Evolutionary conservation across 2,113 vertebrate genomes (phyloP), one percentile per base, ranked within the genome.

Genomic region (Cavia aperea): DNA sequence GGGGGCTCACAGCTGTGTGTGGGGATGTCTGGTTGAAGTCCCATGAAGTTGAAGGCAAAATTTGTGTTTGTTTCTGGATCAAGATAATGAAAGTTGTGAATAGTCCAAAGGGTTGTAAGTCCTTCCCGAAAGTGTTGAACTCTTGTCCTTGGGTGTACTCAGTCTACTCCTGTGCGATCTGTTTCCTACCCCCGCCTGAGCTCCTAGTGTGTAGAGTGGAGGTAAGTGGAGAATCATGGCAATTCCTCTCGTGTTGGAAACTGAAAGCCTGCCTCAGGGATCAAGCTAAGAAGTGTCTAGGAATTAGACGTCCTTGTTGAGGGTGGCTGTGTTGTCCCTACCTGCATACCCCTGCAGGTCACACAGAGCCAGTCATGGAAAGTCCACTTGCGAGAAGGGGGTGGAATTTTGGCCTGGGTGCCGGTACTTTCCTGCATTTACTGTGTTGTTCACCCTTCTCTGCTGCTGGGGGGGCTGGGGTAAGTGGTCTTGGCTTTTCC

Each of bases 341-440:
- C 19, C 78, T 49, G 43, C 23, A 26, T 36, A 43, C 65, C 84
- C 94, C 31, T 90, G 85, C n/a, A 70, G 68, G 93, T 90, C 92
- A 77, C 29, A 1, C 56, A 56, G 81, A 75, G 31, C 8, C 56
- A 26, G 56, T 58, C 3, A 1, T 29, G 88, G 92, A 81, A 94
- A 95, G 92, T 88, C 70, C 84, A 84, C 70, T 95, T 70, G 21
- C 36, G 79, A 84, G 58, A 84, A 14, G 10, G 54, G 60, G 82
- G 84, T 91, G 95, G 95, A 82, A 86, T 94, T 94, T 96, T 96
- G 96, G 96, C 95, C 65, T 75, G 79, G 66, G 78, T 92, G 88
- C 92, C 26, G 94, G 95, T 95, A 96, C 96, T 96, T 97, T 96
- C 96, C 95, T 95, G 49, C 29, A 65, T 82, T 91, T 92, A 78